phyloP scores from a whole-genome alignment of 2,888 invertebrate species.

The Lagria hirta region DNA sequence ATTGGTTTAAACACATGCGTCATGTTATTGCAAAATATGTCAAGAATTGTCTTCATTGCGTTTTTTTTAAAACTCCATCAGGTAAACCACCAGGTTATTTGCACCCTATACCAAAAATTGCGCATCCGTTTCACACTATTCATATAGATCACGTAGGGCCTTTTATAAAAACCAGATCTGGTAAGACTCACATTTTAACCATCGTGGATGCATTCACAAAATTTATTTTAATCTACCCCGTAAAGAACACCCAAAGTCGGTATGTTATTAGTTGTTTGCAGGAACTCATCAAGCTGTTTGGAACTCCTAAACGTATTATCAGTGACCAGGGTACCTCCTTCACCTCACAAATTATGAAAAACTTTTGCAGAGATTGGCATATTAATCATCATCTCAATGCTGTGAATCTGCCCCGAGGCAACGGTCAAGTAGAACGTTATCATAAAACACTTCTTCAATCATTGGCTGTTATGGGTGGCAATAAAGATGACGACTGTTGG shows the following conservation, averaged over 20 bases:
- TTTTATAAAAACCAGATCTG: conserved; percentile 16
- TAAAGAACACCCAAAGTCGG: not conserved
- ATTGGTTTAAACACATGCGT: conserved; percentile 27
- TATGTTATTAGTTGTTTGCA: not conserved
- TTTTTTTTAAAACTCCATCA: conserved; percentile 24
- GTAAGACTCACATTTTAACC: conserved; percentile 3
- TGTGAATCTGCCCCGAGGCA: no score
- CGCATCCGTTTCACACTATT: conserved; percentile 26
- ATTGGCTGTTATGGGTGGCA: no score
- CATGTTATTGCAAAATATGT: conserved; percentile 26
- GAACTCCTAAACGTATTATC: conserved; percentile 1
- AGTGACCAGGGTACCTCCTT: not conserved
- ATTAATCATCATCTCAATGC: not conserved
- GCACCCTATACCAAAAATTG: conserved; percentile 22
- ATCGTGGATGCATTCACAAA: conserved; percentile 10
- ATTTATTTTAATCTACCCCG: conserved; percentile 3
- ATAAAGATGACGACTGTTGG: no score
- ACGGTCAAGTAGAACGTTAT: no score
- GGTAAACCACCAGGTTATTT: conserved; percentile 27
- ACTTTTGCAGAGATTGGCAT: not conserved
- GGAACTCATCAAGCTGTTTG: conserved; percentile 1
- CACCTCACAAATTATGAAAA: not conserved
- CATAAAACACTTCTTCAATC: no score
- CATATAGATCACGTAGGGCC: conserved; percentile 29
- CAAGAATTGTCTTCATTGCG: conserved; percentile 24